Evolutionary conservation across 2,888 invertebrate genomes (phyloP), one percentile per base, ranked within the genome.

Genomic region (Incurvaria masculella): DNA sequence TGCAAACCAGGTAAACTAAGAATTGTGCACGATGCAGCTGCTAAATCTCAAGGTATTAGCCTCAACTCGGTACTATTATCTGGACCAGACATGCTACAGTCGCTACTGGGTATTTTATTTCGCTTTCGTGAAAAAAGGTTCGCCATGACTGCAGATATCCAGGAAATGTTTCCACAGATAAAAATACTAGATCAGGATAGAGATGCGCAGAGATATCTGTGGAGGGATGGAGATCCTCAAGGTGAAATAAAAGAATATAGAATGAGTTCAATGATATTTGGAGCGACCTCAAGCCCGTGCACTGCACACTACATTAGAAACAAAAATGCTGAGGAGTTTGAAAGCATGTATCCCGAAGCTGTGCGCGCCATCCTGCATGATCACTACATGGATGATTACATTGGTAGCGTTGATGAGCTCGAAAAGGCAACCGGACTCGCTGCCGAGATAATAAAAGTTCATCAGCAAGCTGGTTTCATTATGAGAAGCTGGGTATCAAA

Each of bases 41-140:
- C 55, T 0, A 54, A 55, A 46, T 46, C 46, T 0, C 38, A 51
- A n/a, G 57, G 58, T 2, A 46, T 48, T 3, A 50, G 50, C 14
- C 46, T 61, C 1, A 58, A 62, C 26, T 51, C 55, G 5, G 38
- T 53, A 2, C 40, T 68, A 4, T 16, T 63, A 2, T 56, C 55
- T 20, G 63, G 62, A 2, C 63, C 64, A 1, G 61, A 63, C 27
- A 44, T 61, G 2, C 49, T 63, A 2, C 52, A 54, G 10, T 53
- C 61, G 6, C 47, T 66, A 21, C 18, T 57, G 2, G 58, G 57
- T 2, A 56, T 63, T 1, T 17, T 66, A 16, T 56, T 60, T 50
- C 56, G 59, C 2, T 66, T 65, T 42, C 46, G 63, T 45, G 55
- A 59, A 48, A 51, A 55, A 6, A 51, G 49, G 20, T 48, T 62